Conservation (phyloP, 2,797 vertebrate species). For the Sebastes diaconus region DNA sequence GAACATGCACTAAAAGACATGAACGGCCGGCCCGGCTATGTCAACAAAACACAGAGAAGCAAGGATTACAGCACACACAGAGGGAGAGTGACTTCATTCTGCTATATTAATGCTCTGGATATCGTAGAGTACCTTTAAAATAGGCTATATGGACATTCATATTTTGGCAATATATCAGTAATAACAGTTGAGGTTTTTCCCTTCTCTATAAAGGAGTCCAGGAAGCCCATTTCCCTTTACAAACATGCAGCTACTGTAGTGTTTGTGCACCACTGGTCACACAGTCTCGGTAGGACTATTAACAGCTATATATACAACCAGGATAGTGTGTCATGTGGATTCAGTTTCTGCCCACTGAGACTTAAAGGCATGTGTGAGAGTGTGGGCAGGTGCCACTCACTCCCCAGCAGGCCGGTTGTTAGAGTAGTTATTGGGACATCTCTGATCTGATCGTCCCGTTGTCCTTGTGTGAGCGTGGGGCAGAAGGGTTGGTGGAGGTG, state of each 20-base stretch:
- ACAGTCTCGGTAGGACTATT: constrained; percentile 67
- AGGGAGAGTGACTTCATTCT: too few relatives aligned
- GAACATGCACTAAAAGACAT: too few relatives aligned
- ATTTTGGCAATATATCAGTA: neutral
- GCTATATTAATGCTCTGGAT: too few relatives aligned
- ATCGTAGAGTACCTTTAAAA: too few relatives aligned
- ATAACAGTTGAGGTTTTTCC: neutral
- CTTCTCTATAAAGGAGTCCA: constrained; percentile 19
- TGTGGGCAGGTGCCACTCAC: constrained; percentile 27
- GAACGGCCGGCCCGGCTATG: too few relatives aligned
- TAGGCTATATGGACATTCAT: neutral
- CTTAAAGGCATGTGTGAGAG: constrained; percentile 32
- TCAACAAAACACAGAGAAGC: too few relatives aligned
- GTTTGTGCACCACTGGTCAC: constrained; percentile 34
- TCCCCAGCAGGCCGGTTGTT: neutral
- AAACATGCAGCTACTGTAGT: constrained; percentile 32
- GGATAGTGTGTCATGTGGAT: constrained; percentile 72
- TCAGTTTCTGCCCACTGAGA: constrained; percentile 67
- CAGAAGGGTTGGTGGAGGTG: neutral
- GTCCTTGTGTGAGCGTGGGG: neutral
- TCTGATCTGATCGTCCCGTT: constrained; percentile 4
- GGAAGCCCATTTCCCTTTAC: constrained; percentile 32
- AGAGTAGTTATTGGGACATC: constrained; percentile 14
- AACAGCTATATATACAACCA: constrained; percentile 80
- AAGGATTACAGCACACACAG: too few relatives aligned